Base-by-base conservation (phyloP, 2,113 vertebrate species). In the Stigmatopora argus region DNA sequence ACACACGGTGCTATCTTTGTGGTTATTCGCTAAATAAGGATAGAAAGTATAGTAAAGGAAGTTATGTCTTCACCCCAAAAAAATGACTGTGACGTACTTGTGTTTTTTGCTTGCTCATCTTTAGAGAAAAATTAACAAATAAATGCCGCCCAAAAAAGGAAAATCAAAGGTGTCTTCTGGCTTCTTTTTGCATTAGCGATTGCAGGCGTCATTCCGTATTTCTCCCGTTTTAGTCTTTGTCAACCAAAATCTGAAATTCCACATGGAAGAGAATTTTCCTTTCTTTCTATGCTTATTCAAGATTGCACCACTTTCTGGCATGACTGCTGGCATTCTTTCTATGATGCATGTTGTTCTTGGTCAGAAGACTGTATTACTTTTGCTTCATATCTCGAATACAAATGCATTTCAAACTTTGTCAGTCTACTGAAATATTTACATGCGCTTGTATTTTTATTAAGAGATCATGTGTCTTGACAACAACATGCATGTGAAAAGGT, bases 61-160 rank as follows among this genome's bases (percentile, higher is more conserved):
- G 91, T 92, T 85, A 86, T 94, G 92, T 94, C 86, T 92, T 88
- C 90, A 80, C 26, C 26, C 26, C 26, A 71, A 90, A 88, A 90
- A 68, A 90, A 61, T 90, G 89, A 93, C 92, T 95, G 94, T 96
- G 93, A 95, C 79, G 93, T 96, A 91, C 88, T 94, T 94, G 92
- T 95, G 93, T 93, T 83, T 87, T 31, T 90, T 95, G 94, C 94
- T 94, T 96, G 95, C 93, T 96, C 86, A 85, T 91, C 93, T 86
- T 84, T 88, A 91, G 89, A 91, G 87, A 90, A 90, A 89, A 73
- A 67, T 90, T 88, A 91, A 41, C 88, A 89, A 98, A 98, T 97
- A 98, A 98, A 98, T 90, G 88, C 19, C 59, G 11, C 58, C 57
- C 88, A 88, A 85, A 80, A 78, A 94, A 92, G 84, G 89, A 87